A percentile compares a stretch with the other conserved stretches of the same genome.
These are phyloP conservation scores for Polydrusus cervinus DNA, from an alignment of 2,888 invertebrate species.

Conservation along the genomic window DNA sequence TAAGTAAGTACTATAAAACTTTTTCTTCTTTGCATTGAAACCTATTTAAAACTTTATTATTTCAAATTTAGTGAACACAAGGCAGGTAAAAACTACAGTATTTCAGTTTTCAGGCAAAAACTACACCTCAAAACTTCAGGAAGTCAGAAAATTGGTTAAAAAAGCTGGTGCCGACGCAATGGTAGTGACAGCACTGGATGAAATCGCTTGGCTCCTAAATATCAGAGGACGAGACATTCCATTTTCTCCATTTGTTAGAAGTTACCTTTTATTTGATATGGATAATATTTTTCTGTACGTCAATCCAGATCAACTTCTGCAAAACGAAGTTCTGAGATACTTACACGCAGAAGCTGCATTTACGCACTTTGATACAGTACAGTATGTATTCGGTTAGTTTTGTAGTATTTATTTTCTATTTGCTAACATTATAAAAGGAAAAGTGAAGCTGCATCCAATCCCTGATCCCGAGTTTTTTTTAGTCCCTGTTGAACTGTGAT, in stretches of 20 bases:
- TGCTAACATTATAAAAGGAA: too few relatives aligned
- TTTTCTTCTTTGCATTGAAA: too few relatives aligned
- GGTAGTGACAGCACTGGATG: conserved; percentile 89
- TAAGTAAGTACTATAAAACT: too few relatives aligned
- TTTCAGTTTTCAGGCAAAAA: conserved; percentile 72
- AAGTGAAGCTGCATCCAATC: too few relatives aligned
- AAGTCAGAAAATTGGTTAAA: conserved; percentile 78
- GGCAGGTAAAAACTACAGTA: conserved; percentile 50
- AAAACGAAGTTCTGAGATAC: conserved; percentile 68
- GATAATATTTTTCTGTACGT: conserved; percentile 81
- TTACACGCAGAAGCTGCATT: conserved; percentile 75
- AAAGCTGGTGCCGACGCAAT: conserved; percentile 82
- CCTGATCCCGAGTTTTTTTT: too few relatives aligned
- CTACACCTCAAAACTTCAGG: conserved; percentile 85
- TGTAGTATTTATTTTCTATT: conserved; percentile 10
- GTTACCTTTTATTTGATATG: conserved; percentile 82
- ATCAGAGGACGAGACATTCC: conserved; percentile 90
- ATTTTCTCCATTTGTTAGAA: conserved; percentile 85
- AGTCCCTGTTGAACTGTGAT: too few relatives aligned
- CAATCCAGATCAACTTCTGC: conserved; percentile 77
- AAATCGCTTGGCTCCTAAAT: conserved; percentile 92
- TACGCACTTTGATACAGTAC: conserved; percentile 76
- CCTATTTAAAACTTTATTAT: too few relatives aligned
- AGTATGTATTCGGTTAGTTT: conserved; percentile 71
- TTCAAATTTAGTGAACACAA: background rate